Evolutionary conservation across 2,797 vertebrate species (phyloP), one percentile per base, ranked within the genome.

Genomic region (Australoheros facetus): DNA sequence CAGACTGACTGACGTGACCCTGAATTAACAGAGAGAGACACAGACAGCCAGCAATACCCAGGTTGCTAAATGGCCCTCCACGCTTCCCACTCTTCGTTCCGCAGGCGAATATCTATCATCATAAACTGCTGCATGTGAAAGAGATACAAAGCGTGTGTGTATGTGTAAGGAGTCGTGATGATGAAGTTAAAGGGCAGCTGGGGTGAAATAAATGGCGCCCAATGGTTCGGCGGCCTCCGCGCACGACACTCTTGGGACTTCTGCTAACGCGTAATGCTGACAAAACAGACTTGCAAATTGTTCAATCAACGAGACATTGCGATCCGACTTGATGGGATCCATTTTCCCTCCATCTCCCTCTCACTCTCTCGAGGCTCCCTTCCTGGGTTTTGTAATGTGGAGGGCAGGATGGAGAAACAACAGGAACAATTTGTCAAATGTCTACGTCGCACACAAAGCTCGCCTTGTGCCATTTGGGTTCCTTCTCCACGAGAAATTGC

Each of bases 1-100:
- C 66, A 3, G 48, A n/a, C 83, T 75, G 90, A 91, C 85, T 90
- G 93, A 91, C 86, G 70, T 81, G 88, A 89, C 88, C 91, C 89
- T 79, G 87, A 91, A 93, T 93, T 92, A 92, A 77, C 85, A 1
- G 78, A 48, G 76, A 73, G 77, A 75, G 83, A 59, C 34, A 7
- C 53, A 84, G 80, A 70, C 71, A 30, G 72, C 16, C 42, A 1
- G 73, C 37, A 28, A 73, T 45, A 34, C 55, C 62, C 75, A 11
- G 71, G 76, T 56, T 60, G 62, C 73, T 84, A 79, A 85, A 84
- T 21, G 78, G 59, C 53, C 66, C 73, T 56, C 48, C 34, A 30
- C 4, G 13, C 75, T 74, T 56, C 79, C 64, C 53, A 8, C 73
- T 70, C 83, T 23, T 78, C 83, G 45, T 34, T 57, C 87, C 4